These are phyloP conservation scores for Chelonus formosanus DNA, from an alignment of 2,888 invertebrate species.

Conservation along the genomic window DNA sequence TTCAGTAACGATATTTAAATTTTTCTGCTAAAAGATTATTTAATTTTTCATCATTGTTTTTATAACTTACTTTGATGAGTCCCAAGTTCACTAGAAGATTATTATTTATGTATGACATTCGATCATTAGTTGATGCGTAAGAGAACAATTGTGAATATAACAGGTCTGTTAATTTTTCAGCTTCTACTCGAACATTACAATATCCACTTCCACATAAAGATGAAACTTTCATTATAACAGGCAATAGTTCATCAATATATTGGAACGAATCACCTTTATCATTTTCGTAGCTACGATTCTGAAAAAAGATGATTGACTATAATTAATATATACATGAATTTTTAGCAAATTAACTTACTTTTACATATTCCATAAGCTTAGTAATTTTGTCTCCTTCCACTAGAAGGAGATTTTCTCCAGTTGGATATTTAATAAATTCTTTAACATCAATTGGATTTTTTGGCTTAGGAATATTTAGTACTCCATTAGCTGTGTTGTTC, in stretches of 20 bases:
- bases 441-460: conserved; percentile 54
- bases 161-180: conserved; percentile 65
- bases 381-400: conserved; percentile 62
- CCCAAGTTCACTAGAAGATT: conserved; percentile 73
- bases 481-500: conserved; percentile 40
- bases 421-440: conserved; percentile 67
- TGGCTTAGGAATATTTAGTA: conserved; percentile 40
- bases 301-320: conserved; percentile 22
- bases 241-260: conserved; percentile 61
- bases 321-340: too few relatives aligned
- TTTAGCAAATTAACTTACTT: conserved; percentile 43
- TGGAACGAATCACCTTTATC: conserved; percentile 37
- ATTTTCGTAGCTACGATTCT: conserved; percentile 46
- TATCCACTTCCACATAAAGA: conserved; percentile 69
- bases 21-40: conserved; percentile 3
- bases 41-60: not conserved
- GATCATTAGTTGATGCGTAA: conserved; percentile 65
- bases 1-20: conserved; percentile 42
- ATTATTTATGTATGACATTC: conserved; percentile 71
- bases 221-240: conserved; percentile 68
- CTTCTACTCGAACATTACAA: conserved; percentile 65
- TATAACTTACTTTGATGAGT: conserved; percentile 73
- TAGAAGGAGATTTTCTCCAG: conserved; percentile 65
- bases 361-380: conserved; percentile 51
- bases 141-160: conserved; percentile 69